Conservation (phyloP, 2,888 invertebrate species). For the Glyphotaelius pellucidus region DNA sequence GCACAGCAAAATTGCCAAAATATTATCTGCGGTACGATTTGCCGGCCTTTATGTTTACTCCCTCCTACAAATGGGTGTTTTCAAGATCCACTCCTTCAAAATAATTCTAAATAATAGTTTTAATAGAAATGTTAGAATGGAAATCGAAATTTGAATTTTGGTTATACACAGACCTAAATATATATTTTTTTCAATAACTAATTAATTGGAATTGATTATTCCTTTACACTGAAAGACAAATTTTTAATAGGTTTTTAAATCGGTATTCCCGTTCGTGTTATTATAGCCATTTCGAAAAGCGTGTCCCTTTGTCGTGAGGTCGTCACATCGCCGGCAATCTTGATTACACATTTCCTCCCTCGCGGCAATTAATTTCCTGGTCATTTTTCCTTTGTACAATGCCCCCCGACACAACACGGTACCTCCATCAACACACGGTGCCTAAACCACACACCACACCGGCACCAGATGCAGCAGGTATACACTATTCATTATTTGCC, state of each 20-base stretch:
- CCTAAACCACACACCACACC: not conserved
- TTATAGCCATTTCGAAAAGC: not conserved
- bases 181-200: not conserved
- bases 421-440: not conserved
- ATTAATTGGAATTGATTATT: not conserved
- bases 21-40: too few species aligned
- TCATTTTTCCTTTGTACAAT: not conserved
- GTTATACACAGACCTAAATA: not conserved
- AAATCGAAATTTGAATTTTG: not conserved
- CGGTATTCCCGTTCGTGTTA: not conserved
- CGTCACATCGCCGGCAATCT: not conserved
- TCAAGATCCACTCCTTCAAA: too few species aligned
- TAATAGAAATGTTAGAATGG: not conserved
- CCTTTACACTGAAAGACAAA: not conserved
- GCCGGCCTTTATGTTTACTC: too few species aligned
- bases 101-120: too few species aligned
- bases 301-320: constrained; percentile 1
- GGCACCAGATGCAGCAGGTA: not conserved
- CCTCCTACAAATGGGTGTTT: too few species aligned
- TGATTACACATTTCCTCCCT: not conserved
- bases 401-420: not conserved
- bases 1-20: not conserved
- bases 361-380: not conserved
- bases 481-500: not conserved
- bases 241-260: not conserved